These are phyloP conservation scores for Valencia hispanica DNA, from an alignment of 2,797 vertebrate genomes.

Conservation along the genomic window DNA sequence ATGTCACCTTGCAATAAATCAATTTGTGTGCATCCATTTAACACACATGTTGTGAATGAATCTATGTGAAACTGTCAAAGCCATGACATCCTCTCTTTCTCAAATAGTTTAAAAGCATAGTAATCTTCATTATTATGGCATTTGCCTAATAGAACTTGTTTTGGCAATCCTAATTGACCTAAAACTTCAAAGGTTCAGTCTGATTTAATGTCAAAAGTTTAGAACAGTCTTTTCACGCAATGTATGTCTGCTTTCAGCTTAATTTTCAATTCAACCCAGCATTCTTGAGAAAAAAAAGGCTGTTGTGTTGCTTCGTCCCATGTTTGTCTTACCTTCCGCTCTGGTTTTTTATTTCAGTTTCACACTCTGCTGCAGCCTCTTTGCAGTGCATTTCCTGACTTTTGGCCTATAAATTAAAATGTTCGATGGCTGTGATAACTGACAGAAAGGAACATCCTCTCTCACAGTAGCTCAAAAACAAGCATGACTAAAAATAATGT, in stretches of 20 bases:
- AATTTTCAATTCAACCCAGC: constrained; percentile 13
- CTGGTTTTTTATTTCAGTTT: background rate
- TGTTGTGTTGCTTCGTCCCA: background rate
- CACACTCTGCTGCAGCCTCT: background rate
- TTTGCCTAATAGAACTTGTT: background rate
- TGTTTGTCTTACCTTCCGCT: background rate
- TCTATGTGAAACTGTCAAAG: background rate
- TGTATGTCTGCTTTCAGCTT: background rate
- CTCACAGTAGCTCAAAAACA: background rate
- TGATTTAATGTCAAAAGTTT: background rate
- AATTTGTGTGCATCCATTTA: background rate
- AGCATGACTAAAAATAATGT: background rate
- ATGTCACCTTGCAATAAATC: background rate
- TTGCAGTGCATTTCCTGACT: constrained; percentile 13
- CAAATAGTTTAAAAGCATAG: background rate
- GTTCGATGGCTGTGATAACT: constrained; percentile 4
- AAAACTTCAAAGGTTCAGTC: background rate
- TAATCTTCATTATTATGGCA: background rate
- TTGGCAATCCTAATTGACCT: background rate
- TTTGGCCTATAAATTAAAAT: constrained; percentile 16
- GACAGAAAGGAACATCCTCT: background rate
- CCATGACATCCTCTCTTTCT: background rate
- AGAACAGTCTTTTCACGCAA: background rate
- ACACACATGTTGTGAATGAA: background rate
- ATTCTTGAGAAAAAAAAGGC: background rate